Base-by-base conservation (phyloP, 1,140 invertebrate species). In the Drosophila sechellia region DNA sequence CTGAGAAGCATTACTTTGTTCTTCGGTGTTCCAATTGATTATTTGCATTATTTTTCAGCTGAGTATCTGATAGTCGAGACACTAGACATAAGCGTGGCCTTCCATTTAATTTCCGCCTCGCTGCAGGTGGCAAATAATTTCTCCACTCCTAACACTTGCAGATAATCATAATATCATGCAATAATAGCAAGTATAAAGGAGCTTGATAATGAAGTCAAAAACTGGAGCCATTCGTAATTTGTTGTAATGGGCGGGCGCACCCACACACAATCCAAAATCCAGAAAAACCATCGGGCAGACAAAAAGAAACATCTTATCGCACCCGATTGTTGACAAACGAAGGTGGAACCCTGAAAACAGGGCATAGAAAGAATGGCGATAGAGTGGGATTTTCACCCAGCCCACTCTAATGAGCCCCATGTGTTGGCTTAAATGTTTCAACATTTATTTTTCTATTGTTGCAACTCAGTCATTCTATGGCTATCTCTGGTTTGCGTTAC, bases 351-450 rank as follows among this genome's bases (percentile, higher is more conserved):
- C 31, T 34, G 43, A 46, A 37, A 61, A 35, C 15, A 45, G 3
- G 4, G 45, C 35, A 59, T 20, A 43, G 58, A 40, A 50, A 64
- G 64, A 46, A 42, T 58, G 34, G 42, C 25, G 12, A 25, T 17
- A 12, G 50, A 34, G 52, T 45, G 52, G 60, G 39, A 2, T 20
- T 15, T 13, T 31, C 31, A 31, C 20, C 27, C 17, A 39, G 31
- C 48, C 61, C 66, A 46, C 50, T 40, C 50, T 69, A 70, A 69
- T 70, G 66, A 70, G 66, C 64, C 66, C 48, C 66, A 48, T 70
- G 66, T 70, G 66, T 70, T 70, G 66, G 66, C 66, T 70, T 70
- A 70, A 70, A 69, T 70, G 66, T 69, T 70, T 69, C 66, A 57
- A 70, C 66, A 70, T 70, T 69, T 70, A 46, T 68, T 69, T 37